Conservation (phyloP, 2,888 invertebrate genomes). For the Hydroisotoma schaefferi region DNA sequence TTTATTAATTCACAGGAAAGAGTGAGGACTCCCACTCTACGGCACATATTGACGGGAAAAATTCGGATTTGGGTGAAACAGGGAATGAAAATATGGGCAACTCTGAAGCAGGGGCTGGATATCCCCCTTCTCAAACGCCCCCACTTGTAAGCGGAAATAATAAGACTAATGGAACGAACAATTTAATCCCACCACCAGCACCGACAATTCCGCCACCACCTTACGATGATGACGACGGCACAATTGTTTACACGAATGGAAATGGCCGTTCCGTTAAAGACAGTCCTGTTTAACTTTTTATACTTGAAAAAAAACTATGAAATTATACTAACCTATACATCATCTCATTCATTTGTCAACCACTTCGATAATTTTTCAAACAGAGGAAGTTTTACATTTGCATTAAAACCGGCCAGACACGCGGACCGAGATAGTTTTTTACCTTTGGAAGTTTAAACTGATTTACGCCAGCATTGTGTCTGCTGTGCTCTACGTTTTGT, state of each 20-base stretch:
- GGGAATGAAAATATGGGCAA: conserved; percentile 42
- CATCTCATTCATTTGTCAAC: too few relatives aligned
- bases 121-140: conserved; percentile 43
- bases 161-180: conserved; percentile 36
- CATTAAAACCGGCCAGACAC: too few relatives aligned
- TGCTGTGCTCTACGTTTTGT: too few relatives aligned
- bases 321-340: neutral
- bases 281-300: conserved; percentile 45
- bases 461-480: too few relatives aligned
- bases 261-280: conserved; percentile 48
- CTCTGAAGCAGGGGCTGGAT: conserved; percentile 36
- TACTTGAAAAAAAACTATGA: neutral
- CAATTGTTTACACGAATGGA: conserved; percentile 34
- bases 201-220: conserved; percentile 46
- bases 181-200: conserved; percentile 43
- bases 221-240: conserved; percentile 35
- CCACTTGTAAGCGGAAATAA: conserved; percentile 38
- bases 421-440: too few relatives aligned
- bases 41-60: conserved; percentile 45
- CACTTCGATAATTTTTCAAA: too few relatives aligned
- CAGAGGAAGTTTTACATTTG: too few relatives aligned
- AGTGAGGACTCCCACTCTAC: conserved; percentile 47
- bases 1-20: conserved; percentile 17
- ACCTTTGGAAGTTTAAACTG: too few relatives aligned
- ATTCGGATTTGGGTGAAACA: conserved; percentile 43